A percentile compares a stretch with the other conserved stretches of the same genome.
Conservation (phyloP, 2,113 vertebrate species). For the Strix aluco region DNA sequence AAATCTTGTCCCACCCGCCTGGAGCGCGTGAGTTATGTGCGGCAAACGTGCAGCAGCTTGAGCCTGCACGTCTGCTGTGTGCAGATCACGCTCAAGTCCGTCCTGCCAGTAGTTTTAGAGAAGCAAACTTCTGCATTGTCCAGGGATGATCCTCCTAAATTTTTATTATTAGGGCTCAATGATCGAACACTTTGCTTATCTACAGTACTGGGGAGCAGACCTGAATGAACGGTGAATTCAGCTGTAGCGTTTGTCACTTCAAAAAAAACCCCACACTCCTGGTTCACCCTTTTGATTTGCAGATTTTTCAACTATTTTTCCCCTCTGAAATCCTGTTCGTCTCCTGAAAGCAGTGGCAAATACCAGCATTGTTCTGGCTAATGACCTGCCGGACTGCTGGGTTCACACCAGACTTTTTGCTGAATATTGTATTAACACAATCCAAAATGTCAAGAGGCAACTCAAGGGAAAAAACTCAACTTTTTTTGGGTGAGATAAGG, state of each 20-base stretch:
- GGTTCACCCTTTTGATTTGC: background rate
- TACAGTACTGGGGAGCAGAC: background rate
- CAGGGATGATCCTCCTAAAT: background rate
- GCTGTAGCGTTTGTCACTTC: too few relatives aligned
- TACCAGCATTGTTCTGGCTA: background rate
- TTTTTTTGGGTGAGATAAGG: background rate
- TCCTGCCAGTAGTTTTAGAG: fast-evolving
- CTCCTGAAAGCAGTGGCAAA: background rate
- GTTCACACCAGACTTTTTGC: background rate
- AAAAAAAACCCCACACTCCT: background rate
- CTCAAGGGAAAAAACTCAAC: background rate
- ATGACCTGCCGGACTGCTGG: background rate
- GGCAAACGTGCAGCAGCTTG: background rate
- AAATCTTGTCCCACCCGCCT: background rate
- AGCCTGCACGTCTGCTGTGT: background rate
- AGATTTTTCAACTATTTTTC: background rate
- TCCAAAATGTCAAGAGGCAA: background rate
- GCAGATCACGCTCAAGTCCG: background rate
- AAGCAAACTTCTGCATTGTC: background rate
- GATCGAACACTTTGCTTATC: background rate
- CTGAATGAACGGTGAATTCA: fast-evolving
- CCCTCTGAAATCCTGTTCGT: background rate
- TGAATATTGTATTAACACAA: background rate
- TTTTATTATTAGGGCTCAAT: fast-evolving
- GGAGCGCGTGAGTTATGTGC: fast-evolving